These are phyloP conservation scores for Germaria angustata DNA, from an alignment of 2,888 invertebrate genomes.

Conservation along the genomic window DNA sequence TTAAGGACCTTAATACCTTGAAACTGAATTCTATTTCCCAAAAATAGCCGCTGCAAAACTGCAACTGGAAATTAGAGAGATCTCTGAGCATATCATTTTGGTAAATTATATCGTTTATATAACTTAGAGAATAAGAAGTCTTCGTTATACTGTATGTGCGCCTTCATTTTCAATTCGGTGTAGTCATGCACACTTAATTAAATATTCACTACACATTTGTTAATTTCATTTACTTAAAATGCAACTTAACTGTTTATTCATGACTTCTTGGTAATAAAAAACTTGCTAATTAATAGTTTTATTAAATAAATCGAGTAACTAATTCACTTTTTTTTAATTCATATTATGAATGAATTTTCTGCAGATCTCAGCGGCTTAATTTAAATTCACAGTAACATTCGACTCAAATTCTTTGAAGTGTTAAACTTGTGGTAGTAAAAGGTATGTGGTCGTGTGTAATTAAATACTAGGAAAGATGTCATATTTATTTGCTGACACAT, in stretches of 20 bases:
- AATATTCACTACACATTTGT: not conserved
- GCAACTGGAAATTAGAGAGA: no score
- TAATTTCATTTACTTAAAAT: not conserved
- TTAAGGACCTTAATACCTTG: no score
- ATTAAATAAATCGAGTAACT: no score
- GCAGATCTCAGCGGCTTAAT: not conserved
- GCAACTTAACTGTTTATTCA: not conserved
- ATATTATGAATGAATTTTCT: not conserved
- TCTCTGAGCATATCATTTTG: no score
- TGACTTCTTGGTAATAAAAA: not conserved
- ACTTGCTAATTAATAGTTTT: not conserved
- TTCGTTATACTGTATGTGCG: no score
- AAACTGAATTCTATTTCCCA: no score
- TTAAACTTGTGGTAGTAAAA: not conserved
- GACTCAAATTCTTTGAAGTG: not conserved
- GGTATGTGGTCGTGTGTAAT: not conserved
- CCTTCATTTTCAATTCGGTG: no score
- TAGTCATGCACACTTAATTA: no score
- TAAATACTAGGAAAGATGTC: slow-evolving; percentile 39
- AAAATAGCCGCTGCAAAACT: no score
- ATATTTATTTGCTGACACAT: slow-evolving; percentile 64
- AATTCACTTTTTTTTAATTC: no score
- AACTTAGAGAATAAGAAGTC: no score
- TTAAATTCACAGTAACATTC: not conserved
- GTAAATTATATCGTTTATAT: no score